These are phyloP conservation scores for Hyposmocoma kahamanoa DNA, from an alignment of 1,140 invertebrate species.

Conservation along the genomic window DNA sequence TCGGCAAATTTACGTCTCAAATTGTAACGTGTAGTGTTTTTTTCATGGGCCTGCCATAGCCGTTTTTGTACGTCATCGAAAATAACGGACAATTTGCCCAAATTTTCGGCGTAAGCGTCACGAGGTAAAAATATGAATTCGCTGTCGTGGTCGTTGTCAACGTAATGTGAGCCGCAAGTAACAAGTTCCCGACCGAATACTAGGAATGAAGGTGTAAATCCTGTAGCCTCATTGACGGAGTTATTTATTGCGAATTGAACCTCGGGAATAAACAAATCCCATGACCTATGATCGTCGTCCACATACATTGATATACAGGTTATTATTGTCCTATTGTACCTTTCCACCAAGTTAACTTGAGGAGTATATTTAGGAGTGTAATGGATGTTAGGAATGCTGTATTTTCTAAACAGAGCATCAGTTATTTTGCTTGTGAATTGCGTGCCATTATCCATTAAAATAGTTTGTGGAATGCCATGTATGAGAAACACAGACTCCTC, in stretches of 20 bases:
- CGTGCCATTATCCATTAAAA: constrained; percentile 41
- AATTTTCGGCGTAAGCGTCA: constrained; percentile 5
- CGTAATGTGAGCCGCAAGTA: constrained; percentile 3
- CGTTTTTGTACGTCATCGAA: background rate
- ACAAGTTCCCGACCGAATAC: constrained; percentile 4
- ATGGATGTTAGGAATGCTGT: constrained; percentile 9
- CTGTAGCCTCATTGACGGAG: constrained; percentile 7
- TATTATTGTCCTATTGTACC: constrained; percentile 48
- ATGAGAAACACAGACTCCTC: background rate
- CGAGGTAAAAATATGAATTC: constrained; percentile 2
- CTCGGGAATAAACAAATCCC: constrained; percentile 29
- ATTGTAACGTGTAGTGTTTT: constrained; percentile 4
- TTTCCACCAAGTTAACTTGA: constrained; percentile 50
- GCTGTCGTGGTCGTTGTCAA: constrained; percentile 1
- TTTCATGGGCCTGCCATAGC: constrained; percentile 2
- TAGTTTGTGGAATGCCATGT: constrained; percentile 5
- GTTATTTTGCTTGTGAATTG: constrained; percentile 35
- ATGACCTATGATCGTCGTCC: constrained; percentile 34
- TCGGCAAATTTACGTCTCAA: background rate
- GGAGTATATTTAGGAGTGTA: constrained; percentile 49
- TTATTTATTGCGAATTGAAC: constrained; percentile 31
- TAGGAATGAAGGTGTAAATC: constrained; percentile 2
- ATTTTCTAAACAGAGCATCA: background rate
- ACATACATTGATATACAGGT: constrained; percentile 36
- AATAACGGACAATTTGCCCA: background rate